Percentiles rank a stretch among this genome's conserved stretches.
phyloP scores from a whole-genome alignment of 2,113 vertebrate genomes.

The Ageneiosus marmoratus region DNA sequence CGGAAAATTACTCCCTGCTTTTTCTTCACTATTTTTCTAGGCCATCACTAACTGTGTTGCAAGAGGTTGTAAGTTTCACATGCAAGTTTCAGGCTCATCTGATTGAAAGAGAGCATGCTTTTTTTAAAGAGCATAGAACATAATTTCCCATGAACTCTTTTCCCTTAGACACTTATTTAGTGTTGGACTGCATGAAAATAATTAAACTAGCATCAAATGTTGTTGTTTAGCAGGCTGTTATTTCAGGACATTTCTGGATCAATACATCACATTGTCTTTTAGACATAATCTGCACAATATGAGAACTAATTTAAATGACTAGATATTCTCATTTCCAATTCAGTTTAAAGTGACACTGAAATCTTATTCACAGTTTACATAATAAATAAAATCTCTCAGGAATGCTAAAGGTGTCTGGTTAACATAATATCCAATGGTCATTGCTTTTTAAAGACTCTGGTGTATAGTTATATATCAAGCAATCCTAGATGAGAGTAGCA shows the following conservation, averaged over 20 bases:
- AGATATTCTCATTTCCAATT: background rate
- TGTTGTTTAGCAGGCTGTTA: background rate
- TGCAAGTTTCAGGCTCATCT: conserved; percentile 9
- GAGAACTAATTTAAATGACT: background rate
- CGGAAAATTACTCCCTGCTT: conserved; percentile 29
- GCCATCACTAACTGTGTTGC: conserved; percentile 36
- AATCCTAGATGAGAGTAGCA: background rate
- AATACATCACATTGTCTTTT: background rate
- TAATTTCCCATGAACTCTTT: conserved; percentile 5
- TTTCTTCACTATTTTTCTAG: conserved; percentile 36
- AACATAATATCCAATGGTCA: background rate
- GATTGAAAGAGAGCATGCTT: background rate
- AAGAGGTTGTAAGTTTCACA: conserved; percentile 27
- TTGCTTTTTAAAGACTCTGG: conserved; percentile 10
- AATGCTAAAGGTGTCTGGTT: background rate
- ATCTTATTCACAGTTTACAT: background rate
- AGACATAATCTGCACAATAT: background rate
- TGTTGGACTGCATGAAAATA: background rate
- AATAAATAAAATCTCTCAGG: background rate
- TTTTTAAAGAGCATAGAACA: background rate
- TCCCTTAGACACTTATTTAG: background rate
- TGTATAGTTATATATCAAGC: background rate
- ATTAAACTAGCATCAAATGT: background rate
- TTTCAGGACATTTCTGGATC: background rate
- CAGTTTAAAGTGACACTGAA: background rate